Evolutionary conservation across 2,797 vertebrate species (phyloP), one percentile per base, ranked within the genome.

Genomic region (Diceros bicornis): DNA sequence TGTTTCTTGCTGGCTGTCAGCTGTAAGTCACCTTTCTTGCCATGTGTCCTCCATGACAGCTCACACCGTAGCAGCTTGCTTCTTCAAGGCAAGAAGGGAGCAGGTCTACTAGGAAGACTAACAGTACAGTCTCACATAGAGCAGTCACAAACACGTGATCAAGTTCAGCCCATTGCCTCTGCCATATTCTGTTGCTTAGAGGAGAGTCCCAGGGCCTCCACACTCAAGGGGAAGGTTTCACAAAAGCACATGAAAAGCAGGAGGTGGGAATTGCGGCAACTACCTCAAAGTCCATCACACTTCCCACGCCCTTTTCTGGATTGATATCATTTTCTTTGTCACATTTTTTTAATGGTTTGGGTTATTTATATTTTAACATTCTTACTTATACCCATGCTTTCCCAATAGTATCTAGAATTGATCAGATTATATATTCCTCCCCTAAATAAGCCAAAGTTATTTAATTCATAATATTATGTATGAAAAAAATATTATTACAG

Each of bases 51-150:
- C 18, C 29, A 4, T 7, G 77, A 14, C 4, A 1, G 1, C 25
- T 7, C 64, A 20, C 27, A 41, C 4, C 21, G 7, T 4, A 21
- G 27, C 50, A 72, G 32, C 20, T 72, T 34, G 41, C 66, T 34
- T 82, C 59, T 82, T 52, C 41, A 17, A 21, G 68, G 27, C 37
- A 61, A 34, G 34, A 10, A 5, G 44, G 52, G 71, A 44, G 6
- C 7, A 0, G 6, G 14, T 29, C 47, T 41, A 1, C 11, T 3
- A 1, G 18, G 32, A 50, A 17, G 37, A 32, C 14, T 6, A 9
- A 21, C 0, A 12, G 37, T 6, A 10, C 13, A 0, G 6, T 14
- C 27, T 75, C 34, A n/a, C 0, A 0, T 41, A 2, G 8, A 2
- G 0, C 41, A 17, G 20, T 27, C 17, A 1, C 44, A 61, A 2